These are phyloP conservation scores for Sinohyriopsis cumingii DNA, from an alignment of 2,888 invertebrate species.

Conservation along the genomic window DNA sequence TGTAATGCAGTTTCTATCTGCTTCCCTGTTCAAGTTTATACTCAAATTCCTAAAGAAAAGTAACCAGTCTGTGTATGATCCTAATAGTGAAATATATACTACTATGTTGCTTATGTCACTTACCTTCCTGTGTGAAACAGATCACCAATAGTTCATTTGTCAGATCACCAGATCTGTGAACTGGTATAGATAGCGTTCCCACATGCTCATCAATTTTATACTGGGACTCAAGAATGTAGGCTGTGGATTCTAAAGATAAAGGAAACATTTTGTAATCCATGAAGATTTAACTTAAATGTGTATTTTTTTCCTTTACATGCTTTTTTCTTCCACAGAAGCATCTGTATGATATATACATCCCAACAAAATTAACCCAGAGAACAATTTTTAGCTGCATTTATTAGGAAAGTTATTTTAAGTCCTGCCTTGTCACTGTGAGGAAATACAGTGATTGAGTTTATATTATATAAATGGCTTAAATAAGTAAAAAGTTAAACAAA, in stretches of 20 bases:
- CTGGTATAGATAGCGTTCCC: slow-evolving; percentile 61
- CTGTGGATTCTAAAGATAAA: slow-evolving; percentile 63
- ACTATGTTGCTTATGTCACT: not conserved
- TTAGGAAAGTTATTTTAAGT: not conserved
- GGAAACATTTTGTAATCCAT: not conserved
- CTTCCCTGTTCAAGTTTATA: too few species aligned
- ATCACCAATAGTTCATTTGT: slow-evolving; percentile 67
- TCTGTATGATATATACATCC: too few species aligned
- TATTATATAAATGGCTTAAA: too few species aligned
- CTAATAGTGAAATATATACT: not conserved
- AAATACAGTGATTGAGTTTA: too few species aligned
- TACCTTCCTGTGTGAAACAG: slow-evolving; percentile 67
- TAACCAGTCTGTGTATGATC: not conserved
- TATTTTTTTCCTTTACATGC: not conserved
- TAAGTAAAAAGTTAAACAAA: too few species aligned
- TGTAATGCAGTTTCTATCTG: too few species aligned
- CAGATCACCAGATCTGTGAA: slow-evolving; percentile 66
- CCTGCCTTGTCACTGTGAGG: too few species aligned
- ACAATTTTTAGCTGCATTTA: not conserved
- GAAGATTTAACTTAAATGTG: slow-evolving; percentile 1
- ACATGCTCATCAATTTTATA: slow-evolving; percentile 63
- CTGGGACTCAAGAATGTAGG: slow-evolving; percentile 55
- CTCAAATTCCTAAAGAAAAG: too few species aligned
- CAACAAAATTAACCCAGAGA: too few species aligned
- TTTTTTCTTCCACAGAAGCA: too few species aligned